Percentiles rank a stretch among this genome's conserved stretches.
Conservation (phyloP, 2,888 invertebrate species). For the Caenorhabditis uteleia region DNA sequence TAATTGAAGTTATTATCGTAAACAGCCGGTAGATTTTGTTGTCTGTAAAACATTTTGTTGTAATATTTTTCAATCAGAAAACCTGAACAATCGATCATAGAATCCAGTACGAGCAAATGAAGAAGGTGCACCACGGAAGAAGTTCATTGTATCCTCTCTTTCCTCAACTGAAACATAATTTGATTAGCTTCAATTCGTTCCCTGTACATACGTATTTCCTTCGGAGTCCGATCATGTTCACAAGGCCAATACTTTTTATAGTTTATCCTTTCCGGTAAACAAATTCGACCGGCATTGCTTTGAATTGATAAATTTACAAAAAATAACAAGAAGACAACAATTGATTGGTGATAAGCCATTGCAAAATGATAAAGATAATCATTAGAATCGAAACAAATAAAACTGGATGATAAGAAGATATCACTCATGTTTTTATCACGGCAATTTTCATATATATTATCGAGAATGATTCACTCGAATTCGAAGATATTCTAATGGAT, state of each 20-base stretch:
- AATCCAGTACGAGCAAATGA: conserved; percentile 45
- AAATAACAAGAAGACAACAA: too few relatives aligned
- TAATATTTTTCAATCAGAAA: neutral
- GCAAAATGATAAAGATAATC: too few relatives aligned
- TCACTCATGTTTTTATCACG: too few relatives aligned
- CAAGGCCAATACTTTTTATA: conserved; percentile 31
- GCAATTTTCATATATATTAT: too few relatives aligned
- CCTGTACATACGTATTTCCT: conserved; percentile 8
- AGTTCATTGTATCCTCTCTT: conserved; percentile 16
- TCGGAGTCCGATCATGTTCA: conserved; percentile 24
- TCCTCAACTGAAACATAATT: conserved; percentile 23
- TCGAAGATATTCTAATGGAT: too few relatives aligned
- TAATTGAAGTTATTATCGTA: conserved; percentile 38
- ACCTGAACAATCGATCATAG: conserved; percentile 46
- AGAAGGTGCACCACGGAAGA: conserved; percentile 38
- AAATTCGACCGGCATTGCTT: too few relatives aligned
- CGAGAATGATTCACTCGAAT: too few relatives aligned
- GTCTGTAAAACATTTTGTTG: conserved; percentile 11
- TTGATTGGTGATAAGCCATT: too few relatives aligned
- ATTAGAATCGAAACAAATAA: too few relatives aligned
- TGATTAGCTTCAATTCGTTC: neutral
- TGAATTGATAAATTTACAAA: too few relatives aligned
- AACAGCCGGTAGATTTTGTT: conserved; percentile 31
- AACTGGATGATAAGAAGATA: too few relatives aligned
- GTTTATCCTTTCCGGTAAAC: conserved; percentile 31